Evolutionary conservation across 1,140 invertebrate species (phyloP), one percentile per base, ranked within the genome.

Genomic region (Drosophila repleta): DNA sequence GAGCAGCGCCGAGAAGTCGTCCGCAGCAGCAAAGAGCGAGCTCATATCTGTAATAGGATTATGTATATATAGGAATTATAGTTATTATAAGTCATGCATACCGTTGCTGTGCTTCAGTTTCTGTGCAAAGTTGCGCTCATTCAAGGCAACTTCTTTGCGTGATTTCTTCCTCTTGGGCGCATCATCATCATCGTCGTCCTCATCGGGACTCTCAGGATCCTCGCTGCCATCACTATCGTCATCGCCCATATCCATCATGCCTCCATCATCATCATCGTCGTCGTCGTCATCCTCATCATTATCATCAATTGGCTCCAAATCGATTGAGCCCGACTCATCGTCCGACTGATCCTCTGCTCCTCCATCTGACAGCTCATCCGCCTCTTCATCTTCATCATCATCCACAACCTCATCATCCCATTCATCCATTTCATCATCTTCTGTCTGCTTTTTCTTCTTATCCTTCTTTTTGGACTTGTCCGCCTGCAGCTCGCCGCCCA

Each of bases 1-100:
- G 37, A 96, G 77, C 74, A 96, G 92, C 18, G 95, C 94, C 0
- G 95, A 94, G 83, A 96, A 96, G 83, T 96, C 94, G 91, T 96
- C 95, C 0, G 95, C 95, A 0, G 95, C 95, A n/a, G 95, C 94
- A 85, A 96, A 96, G 26, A 95, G 72, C 1, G 93, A 93, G 3
- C 92, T 92, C 52, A 94, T 88, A 64, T 91, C 92, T 92, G 61
- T 0, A 43, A 7, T 43, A 0, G 61, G 2, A 60, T 21, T 6
- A 11, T 43, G 18, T 13, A 43, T 8, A 29, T n/a, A 24, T 20
- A n/a, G 39, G 15, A 41, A 17, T 37, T 17, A 15, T n/a, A 64
- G 18, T n/a, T 2, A 21, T 26, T 4, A 46, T 0, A 51, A 21
- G 24, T 3, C 26, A 45, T 45, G 46, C 39, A 63, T 57, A 74